Percentiles rank a stretch among this genome's conserved stretches.
Conservation (phyloP, 2,113 vertebrate species). For the Calypte anna region DNA sequence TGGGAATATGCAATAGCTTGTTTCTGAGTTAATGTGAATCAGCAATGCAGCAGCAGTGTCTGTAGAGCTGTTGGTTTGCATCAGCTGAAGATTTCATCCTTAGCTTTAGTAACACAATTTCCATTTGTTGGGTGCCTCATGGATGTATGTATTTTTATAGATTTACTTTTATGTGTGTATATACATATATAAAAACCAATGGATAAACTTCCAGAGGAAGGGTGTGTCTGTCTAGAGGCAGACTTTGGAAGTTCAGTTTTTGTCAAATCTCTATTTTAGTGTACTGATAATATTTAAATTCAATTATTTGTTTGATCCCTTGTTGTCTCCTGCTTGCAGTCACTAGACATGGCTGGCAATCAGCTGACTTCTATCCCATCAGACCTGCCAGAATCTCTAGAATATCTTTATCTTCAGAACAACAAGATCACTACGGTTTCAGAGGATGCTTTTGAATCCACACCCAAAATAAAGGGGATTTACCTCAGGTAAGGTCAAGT, state of each 20-base stretch:
- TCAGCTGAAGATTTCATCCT: background rate
- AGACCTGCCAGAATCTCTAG: constrained; percentile 89
- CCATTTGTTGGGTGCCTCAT: background rate
- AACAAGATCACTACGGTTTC: constrained; percentile 88
- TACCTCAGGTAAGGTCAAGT: constrained; percentile 86
- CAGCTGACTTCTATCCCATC: constrained; percentile 87
- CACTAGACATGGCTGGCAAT: constrained; percentile 91
- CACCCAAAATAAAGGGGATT: constrained; percentile 94
- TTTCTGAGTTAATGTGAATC: background rate
- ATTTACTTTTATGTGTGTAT: background rate
- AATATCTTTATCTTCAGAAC: constrained; percentile 92
- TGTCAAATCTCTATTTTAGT: background rate
- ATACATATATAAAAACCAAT: background rate
- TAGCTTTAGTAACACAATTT: background rate
- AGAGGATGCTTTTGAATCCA: constrained; percentile 88
- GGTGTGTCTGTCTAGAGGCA: background rate
- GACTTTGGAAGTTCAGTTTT: background rate
- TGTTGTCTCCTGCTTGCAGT: constrained; percentile 75
- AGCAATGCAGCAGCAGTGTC: background rate
- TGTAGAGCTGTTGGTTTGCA: background rate
- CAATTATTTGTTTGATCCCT: background rate
- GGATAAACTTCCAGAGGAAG: background rate
- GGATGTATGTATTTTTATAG: background rate
- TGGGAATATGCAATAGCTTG: background rate
- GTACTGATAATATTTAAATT: background rate